phyloP scores from a whole-genome alignment of 2,888 invertebrate species.

The Ernsta delagoae region DNA sequence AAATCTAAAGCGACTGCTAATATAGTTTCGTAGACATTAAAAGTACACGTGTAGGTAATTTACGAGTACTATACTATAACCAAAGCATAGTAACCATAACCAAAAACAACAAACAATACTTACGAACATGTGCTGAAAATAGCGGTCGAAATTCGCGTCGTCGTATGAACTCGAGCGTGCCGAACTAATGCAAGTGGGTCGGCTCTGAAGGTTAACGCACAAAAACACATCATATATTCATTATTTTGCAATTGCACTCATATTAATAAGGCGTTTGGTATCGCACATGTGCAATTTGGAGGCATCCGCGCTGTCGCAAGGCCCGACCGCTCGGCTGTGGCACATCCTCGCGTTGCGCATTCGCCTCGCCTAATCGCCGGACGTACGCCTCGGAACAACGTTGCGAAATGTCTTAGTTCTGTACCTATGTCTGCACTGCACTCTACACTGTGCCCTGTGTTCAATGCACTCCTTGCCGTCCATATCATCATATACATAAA shows the following conservation, averaged over 20 bases:
- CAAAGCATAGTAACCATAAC: no score
- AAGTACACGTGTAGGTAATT: background rate
- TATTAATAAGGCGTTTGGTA: slow-evolving; percentile 73
- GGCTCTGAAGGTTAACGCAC: slow-evolving; percentile 75
- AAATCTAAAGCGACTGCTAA: no score
- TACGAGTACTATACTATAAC: background rate
- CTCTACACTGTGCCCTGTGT: slow-evolving; percentile 11
- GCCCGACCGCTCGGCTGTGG: slow-evolving; percentile 58
- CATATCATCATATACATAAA: no score
- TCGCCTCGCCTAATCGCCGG: slow-evolving; percentile 79
- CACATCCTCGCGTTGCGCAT: slow-evolving; percentile 80
- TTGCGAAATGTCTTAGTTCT: slow-evolving; percentile 60
- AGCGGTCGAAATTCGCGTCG: slow-evolving; percentile 55
- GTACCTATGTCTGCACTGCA: no score
- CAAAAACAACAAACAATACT: slow-evolving; percentile 5
- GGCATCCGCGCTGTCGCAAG: slow-evolving; percentile 82
- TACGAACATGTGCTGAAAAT: slow-evolving; percentile 26
- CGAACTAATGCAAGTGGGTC: slow-evolving; percentile 78
- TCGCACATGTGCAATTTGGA: slow-evolving; percentile 67
- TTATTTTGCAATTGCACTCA: slow-evolving; percentile 79
- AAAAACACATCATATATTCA: slow-evolving; percentile 73
- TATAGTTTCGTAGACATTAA: background rate
- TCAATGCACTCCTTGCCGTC: background rate
- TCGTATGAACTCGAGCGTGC: slow-evolving; percentile 76
- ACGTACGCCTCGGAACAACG: slow-evolving; percentile 73